Percentiles rank a stretch among this genome's conserved stretches.
Conservation (phyloP, 1,140 invertebrate genomes). For the Magallana ariakensis region DNA sequence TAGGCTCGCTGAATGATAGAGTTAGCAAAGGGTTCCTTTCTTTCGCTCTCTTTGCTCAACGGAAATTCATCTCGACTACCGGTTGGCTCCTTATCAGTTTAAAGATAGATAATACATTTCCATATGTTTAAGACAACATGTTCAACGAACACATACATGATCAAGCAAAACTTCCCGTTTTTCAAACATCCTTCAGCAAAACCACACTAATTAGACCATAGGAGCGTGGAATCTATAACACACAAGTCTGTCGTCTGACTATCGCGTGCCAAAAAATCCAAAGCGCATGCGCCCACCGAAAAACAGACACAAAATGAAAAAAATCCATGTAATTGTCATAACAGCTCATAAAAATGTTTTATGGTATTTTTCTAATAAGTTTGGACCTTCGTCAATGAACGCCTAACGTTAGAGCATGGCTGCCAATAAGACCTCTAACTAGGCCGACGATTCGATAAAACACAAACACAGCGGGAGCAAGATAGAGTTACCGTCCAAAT, state of each 20-base stretch:
- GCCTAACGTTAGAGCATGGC: neutral
- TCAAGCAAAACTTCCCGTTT: neutral
- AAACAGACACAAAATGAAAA: slow-evolving; percentile 21
- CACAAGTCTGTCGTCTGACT: slow-evolving; percentile 29
- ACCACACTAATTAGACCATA: slow-evolving; percentile 18
- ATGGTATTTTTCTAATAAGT: slow-evolving; percentile 33
- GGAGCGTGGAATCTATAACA: slow-evolving; percentile 13
- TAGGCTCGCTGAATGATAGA: slow-evolving; percentile 18
- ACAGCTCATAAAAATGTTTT: slow-evolving; percentile 34
- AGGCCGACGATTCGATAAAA: slow-evolving; percentile 25
- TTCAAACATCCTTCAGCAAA: neutral
- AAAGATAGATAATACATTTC: slow-evolving; percentile 34
- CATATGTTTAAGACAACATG: slow-evolving; percentile 34
- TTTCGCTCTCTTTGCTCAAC: slow-evolving; percentile 14
- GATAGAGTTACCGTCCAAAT: slow-evolving; percentile 24
- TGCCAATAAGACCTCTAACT: slow-evolving; percentile 13
- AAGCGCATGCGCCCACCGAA: slow-evolving; percentile 10
- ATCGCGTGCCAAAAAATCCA: slow-evolving; percentile 30
- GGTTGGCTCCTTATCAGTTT: neutral
- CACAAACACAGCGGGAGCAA: neutral
- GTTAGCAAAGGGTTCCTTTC: neutral
- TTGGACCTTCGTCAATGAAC: neutral
- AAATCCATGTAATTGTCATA: slow-evolving; percentile 32
- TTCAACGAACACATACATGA: slow-evolving; percentile 30
- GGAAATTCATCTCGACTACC: slow-evolving; percentile 28